These are phyloP conservation scores for Pogonophryne albipinna DNA, from an alignment of 2,797 vertebrate genomes.

Conservation along the genomic window DNA sequence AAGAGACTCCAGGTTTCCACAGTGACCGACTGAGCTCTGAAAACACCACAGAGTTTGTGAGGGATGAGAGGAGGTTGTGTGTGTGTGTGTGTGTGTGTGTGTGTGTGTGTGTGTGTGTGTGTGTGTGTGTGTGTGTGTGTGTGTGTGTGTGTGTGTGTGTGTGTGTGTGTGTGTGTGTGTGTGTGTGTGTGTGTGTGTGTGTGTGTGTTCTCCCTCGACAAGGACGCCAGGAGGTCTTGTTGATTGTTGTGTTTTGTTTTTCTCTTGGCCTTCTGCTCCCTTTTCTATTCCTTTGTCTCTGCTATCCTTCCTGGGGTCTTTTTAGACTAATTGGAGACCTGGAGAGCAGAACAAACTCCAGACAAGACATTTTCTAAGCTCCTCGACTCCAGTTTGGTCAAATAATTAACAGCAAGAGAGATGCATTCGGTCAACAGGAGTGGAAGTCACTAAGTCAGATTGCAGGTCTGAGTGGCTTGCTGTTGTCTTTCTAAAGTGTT, in stretches of 20 bases:
- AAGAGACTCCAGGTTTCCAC: constrained; percentile 88
- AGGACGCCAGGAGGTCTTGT: constrained; percentile 77
- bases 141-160: constrained; percentile 38
- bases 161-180: constrained; percentile 39
- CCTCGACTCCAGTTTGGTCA: constrained; percentile 81
- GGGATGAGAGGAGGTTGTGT: constrained; percentile 55
- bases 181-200: constrained; percentile 37
- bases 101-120: constrained; percentile 36
- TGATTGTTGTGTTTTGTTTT: constrained; percentile 82
- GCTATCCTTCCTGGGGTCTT: constrained; percentile 70
- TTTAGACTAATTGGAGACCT: constrained; percentile 85
- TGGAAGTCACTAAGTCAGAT: constrained; percentile 70
- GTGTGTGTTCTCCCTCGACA: constrained; percentile 43
- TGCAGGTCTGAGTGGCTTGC: constrained; percentile 66
- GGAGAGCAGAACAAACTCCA: constrained; percentile 73
- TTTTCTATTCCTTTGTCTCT: constrained; percentile 71
- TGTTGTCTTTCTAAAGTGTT: constrained; percentile 71
- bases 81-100: constrained; percentile 40
- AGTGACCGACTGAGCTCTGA: constrained; percentile 84
- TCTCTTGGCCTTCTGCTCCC: constrained; percentile 58
- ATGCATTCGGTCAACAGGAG: constrained; percentile 62
- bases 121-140: constrained; percentile 39
- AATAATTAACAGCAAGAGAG: constrained; percentile 79
- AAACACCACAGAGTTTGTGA: constrained; percentile 72
- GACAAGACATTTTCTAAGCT: constrained; percentile 69